A percentile compares a stretch with the other conserved stretches of the same genome.
phyloP scores from a whole-genome alignment of 2,797 vertebrate genomes.

The Anas bernieri region DNA sequence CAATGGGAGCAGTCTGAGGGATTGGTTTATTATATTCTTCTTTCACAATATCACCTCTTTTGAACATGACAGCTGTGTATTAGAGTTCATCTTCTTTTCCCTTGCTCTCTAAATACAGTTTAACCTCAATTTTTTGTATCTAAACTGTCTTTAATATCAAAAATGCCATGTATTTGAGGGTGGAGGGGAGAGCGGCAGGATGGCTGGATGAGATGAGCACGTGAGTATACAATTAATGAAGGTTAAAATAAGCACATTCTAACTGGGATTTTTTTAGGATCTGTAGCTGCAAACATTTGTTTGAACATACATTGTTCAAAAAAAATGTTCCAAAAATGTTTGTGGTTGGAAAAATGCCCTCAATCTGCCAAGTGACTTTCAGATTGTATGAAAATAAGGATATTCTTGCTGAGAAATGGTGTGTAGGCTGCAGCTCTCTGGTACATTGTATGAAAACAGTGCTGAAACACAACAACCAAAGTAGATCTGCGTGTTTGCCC shows the following conservation, averaged over 20 bases:
- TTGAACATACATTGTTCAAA: constrained; percentile 34
- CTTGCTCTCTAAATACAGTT: neutral
- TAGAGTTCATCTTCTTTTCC: neutral
- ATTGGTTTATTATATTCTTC: neutral
- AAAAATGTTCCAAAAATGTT: constrained; percentile 49
- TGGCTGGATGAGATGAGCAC: neutral
- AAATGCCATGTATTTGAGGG: neutral
- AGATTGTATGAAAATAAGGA: constrained; percentile 63
- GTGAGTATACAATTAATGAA: neutral
- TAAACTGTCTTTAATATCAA: neutral
- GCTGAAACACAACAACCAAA: constrained; percentile 47
- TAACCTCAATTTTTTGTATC: neutral
- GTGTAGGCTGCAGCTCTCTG: constrained; percentile 38
- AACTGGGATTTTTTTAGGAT: neutral
- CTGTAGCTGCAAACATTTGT: constrained; percentile 49
- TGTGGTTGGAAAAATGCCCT: constrained; percentile 57
- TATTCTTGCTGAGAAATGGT: constrained; percentile 57
- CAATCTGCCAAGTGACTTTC: constrained; percentile 57
- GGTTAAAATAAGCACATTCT: neutral
- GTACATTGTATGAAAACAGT: constrained; percentile 30
- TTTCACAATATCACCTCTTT: neutral
- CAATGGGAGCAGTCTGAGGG: neutral
- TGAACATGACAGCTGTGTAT: neutral
- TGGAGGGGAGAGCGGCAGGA: neutral
- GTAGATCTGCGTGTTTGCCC: neutral